Conservation (phyloP, 2,113 vertebrate species). For the Climacteris rufus region DNA sequence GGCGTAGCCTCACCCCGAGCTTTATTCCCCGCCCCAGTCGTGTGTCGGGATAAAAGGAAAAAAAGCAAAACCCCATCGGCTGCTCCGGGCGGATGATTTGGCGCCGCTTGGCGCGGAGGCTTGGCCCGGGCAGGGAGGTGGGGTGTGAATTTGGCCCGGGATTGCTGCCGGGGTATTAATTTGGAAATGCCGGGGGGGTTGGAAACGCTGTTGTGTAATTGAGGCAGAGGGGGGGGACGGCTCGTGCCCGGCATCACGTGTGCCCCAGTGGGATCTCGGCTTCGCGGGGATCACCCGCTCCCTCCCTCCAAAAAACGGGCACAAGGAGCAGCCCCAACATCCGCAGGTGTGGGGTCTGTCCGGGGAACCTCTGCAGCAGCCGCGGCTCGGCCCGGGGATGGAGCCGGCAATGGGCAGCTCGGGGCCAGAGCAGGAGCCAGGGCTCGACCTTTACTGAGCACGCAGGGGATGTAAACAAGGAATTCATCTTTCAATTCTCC, state of each 20-base stretch:
- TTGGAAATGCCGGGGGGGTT: not conserved
- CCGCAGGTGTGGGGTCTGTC: accelerated
- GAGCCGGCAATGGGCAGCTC: not conserved
- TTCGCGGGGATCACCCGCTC: not conserved
- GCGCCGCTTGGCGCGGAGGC: not conserved
- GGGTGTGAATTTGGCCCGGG: constrained; percentile 3
- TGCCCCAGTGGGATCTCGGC: not conserved
- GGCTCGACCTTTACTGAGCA: not conserved
- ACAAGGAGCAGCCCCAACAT: accelerated
- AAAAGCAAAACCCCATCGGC: not conserved
- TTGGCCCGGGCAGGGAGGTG: not conserved
- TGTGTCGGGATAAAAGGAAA: not conserved
- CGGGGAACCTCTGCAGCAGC: not conserved
- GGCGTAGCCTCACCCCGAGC: not conserved
- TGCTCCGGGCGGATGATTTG: not conserved
- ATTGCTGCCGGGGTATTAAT: constrained; percentile 2
- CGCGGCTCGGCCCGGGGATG: not conserved
- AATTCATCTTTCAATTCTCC: not conserved
- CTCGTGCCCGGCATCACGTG: constrained; percentile 37
- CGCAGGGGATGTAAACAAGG: constrained; percentile 38
- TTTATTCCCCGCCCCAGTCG: not conserved
- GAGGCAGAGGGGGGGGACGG: constrained; percentile 14
- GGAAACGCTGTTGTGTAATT: constrained; percentile 43
- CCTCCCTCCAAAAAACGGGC: not conserved
- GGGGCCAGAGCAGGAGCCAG: not conserved